phyloP scores from a whole-genome alignment of 2,888 invertebrate genomes.

The Noctua pronuba region DNA sequence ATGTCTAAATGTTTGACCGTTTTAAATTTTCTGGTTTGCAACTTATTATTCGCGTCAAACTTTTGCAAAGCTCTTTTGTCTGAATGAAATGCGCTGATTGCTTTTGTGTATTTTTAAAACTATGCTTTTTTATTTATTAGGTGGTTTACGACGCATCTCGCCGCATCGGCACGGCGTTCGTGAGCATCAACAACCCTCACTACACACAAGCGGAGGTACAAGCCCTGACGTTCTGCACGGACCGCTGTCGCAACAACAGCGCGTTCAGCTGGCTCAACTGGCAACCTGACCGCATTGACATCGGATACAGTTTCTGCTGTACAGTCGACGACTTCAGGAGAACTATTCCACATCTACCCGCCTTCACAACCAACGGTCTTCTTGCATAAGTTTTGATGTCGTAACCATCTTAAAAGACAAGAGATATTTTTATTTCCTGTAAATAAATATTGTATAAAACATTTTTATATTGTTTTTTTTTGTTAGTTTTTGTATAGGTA shows the following conservation, averaged over 20 bases:
- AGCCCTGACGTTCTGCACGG: slow-evolving; percentile 87
- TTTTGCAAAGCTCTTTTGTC: not conserved
- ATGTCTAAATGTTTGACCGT: not conserved
- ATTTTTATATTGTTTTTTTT: not conserved
- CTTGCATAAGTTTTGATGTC: slow-evolving; percentile 38
- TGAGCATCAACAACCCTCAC: slow-evolving; percentile 92
- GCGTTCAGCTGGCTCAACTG: slow-evolving; percentile 91
- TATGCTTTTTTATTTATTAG: slow-evolving; percentile 69
- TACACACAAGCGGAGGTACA: slow-evolving; percentile 82
- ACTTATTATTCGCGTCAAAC: not conserved
- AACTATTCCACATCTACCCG: slow-evolving; percentile 88
- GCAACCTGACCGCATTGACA: slow-evolving; percentile 86
- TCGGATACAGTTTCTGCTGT: slow-evolving; percentile 92
- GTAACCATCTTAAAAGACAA: not conserved
- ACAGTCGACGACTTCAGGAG: slow-evolving; percentile 90
- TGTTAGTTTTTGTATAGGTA: not conserved
- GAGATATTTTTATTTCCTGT: slow-evolving; percentile 11
- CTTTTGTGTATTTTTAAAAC: not conserved
- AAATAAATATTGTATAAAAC: slow-evolving; percentile 21
- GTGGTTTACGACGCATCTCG: slow-evolving; percentile 89
- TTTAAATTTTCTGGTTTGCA: not conserved
- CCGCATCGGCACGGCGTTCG: slow-evolving; percentile 90
- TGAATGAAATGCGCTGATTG: not conserved
- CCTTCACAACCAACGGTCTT: slow-evolving; percentile 80
- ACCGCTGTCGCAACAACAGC: slow-evolving; percentile 89